Evolutionary conservation across 2,797 vertebrate species (phyloP).

Genomic region (Oryzias sinensis): DNA sequence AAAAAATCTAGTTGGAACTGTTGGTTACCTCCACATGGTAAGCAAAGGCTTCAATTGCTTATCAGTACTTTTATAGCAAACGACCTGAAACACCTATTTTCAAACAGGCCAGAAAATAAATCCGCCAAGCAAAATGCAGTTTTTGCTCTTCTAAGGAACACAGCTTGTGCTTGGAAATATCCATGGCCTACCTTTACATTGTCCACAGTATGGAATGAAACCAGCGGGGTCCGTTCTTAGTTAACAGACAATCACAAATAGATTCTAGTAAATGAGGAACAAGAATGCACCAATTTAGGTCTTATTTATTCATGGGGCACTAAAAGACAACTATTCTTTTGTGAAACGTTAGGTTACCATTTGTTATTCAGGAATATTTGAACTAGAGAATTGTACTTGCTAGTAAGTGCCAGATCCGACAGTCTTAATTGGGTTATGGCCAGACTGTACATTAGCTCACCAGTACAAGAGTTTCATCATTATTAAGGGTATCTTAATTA

Average conservation of each 20-base stretch:
- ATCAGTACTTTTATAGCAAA: constrained; percentile 59
- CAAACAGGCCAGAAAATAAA: constrained; percentile 58
- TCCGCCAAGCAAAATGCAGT: constrained; percentile 50
- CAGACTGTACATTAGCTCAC: no score
- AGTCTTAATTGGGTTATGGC: no score
- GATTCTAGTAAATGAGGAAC: not conserved
- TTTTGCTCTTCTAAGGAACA: constrained; percentile 53
- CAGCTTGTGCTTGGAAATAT: constrained; percentile 48
- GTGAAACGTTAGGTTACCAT: no score
- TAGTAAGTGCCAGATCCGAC: no score
- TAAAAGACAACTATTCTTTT: not conserved
- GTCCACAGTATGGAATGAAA: constrained; percentile 42
- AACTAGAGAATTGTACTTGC: no score
- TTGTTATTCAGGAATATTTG: no score
- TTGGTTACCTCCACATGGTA: constrained; percentile 44
- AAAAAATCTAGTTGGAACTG: constrained; percentile 59
- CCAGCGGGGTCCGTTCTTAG: constrained; percentile 25
- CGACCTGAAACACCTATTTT: constrained; percentile 59
- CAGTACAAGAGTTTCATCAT: no score
- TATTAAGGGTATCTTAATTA: no score
- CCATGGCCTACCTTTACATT: constrained; percentile 56
- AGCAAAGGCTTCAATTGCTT: constrained; percentile 53
- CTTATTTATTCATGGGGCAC: not conserved
- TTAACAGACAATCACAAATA: constrained; percentile 8
- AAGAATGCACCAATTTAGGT: not conserved